These are phyloP conservation scores for Gobiocypris rarus DNA, from an alignment of 2,113 vertebrate species.

Conservation along the genomic window DNA sequence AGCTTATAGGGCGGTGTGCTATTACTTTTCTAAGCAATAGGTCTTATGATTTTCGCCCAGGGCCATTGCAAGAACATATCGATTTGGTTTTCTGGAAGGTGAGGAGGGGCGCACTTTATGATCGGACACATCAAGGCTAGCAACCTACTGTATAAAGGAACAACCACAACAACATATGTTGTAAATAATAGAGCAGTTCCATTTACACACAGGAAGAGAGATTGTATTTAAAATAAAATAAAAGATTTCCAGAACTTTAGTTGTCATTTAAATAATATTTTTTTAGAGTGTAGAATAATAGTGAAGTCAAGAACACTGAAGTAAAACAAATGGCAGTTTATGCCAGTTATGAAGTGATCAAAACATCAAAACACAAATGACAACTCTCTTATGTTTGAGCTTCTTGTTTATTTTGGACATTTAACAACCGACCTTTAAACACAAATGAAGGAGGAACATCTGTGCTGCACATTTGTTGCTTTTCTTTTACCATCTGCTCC, in stretches of 20 bases:
- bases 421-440: too few species aligned
- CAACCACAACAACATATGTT: neutral
- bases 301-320: neutral
- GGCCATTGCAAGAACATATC: neutral
- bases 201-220: neutral
- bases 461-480: too few species aligned
- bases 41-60: neutral
- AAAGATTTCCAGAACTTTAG: neutral
- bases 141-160: neutral
- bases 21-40: constrained; percentile 3
- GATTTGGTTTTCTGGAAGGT: neutral
- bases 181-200: neutral
- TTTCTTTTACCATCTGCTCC: too few species aligned
- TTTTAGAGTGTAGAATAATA: neutral
- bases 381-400: neutral
- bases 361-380: neutral
- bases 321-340: neutral
- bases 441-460: too few species aligned
- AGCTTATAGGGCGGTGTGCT: neutral
- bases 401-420: neutral
- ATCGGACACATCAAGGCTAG: neutral
- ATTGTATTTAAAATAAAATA: neutral
- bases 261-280: neutral
- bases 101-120: neutral
- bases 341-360: neutral